Evolutionary conservation across 2,797 vertebrate genomes (phyloP), one percentile per base, ranked within the genome.

Genomic region (Vipera ursinii): DNA sequence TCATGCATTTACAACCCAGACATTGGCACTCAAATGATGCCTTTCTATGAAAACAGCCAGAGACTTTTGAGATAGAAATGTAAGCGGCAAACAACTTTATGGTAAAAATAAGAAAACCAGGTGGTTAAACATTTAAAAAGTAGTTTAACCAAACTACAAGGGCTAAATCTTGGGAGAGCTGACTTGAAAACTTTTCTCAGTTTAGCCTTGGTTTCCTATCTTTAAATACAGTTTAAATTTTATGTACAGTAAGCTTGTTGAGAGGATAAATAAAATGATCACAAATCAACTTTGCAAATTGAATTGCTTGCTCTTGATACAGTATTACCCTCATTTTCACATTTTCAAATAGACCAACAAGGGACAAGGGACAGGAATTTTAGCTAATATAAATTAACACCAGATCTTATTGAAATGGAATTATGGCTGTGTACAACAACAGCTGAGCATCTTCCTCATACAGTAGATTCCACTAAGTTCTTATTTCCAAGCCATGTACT

Each of bases 391-490:
- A 61, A 93, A 87, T 91, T 59, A 88, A 57, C 65, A 85, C 48
- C 86, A 55, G n/a, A 53, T 51, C 86, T 24, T 69, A 60, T 48
- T 93, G 88, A 87, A 38, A 63, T 91, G 86, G 69, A 91, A 91
- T 60, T 59, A 44, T 61, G 48, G n/a, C 86, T 82, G 65, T 93
- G 55, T 82, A 63, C 44, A 90, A 63, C 44, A 90, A 59, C 61
- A 65, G 20, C 55, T 89, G 28, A 69, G 13, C 61, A 61, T 94
- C 91, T 93, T 56, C 86, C 91, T 92, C 90, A 92, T 56, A 22
- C 14, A 6, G 24, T 20, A 89, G 92, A 88, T 94, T 90, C 59
- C 91, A 57, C 89, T 38, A 57, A 0, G 55, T 44, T 91, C 87
- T 73, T 92, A 65, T 3, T 90, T 55, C 28, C 28, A 10, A 32